These are phyloP conservation scores for Trididemnum clinides DNA, from an alignment of 23 tunicate genomes.

Conservation along the genomic window DNA sequence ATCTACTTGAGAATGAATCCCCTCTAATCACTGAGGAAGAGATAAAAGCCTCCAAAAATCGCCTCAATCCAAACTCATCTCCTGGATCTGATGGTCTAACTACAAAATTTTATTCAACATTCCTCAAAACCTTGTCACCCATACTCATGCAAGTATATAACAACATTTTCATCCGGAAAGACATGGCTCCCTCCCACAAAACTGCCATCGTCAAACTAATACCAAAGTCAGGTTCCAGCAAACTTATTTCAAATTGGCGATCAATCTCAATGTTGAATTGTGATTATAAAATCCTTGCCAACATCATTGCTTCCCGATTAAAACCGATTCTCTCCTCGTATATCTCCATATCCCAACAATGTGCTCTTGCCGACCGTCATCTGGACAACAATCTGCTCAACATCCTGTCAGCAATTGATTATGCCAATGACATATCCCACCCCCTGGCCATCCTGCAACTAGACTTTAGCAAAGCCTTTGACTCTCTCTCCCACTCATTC, in stretches of 20 bases:
- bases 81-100: conserved; percentile 16
- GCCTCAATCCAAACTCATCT: background rate
- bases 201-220: conserved; percentile 5
- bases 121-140: background rate
- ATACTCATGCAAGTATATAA: background rate
- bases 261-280: conserved; percentile 2
- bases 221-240: background rate
- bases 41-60: background rate
- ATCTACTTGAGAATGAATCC: too few species aligned
- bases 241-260: background rate
- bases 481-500: background rate
- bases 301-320: background rate
- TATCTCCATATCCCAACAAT: conserved; percentile 4
- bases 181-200: background rate
- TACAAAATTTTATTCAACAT: background rate
- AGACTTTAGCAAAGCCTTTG: background rate
- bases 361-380: background rate
- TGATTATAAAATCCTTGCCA: conserved; percentile 15
- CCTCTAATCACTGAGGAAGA: background rate
- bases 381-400: background rate
- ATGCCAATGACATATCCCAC: too few species aligned
- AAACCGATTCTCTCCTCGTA: background rate
- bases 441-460: background rate
- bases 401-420: too few species aligned
- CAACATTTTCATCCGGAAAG: background rate